Evolutionary conservation across 1,140 invertebrate genomes (phyloP).

Genomic region (Phortica variegata): DNA sequence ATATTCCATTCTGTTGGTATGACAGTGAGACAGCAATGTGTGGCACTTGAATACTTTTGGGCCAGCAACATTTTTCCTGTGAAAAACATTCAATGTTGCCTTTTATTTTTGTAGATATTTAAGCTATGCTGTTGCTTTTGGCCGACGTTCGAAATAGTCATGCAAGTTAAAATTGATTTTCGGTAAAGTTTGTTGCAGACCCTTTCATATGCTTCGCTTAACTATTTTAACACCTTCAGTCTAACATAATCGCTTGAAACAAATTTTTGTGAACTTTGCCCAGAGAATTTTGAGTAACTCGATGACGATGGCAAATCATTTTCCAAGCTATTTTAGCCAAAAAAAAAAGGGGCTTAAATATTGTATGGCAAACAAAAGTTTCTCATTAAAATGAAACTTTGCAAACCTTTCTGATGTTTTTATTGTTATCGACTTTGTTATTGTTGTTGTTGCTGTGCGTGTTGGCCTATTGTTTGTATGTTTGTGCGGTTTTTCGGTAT

Average conservation of each 20-base stretch:
- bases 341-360: no score
- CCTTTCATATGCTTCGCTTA: no score
- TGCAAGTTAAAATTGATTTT: no score
- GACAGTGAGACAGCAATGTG: no score
- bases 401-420: constrained; percentile 25
- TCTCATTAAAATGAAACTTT: constrained; percentile 52
- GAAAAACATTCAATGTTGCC: constrained; percentile 12
- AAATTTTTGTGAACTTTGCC: no score
- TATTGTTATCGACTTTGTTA: constrained; percentile 11
- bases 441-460: constrained; percentile 17
- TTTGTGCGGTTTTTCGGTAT: constrained; percentile 3
- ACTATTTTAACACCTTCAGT: constrained; percentile 18
- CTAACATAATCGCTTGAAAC: constrained; percentile 5
- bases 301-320: no score
- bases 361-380: constrained; percentile 53
- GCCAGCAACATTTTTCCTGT: no score
- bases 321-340: no score
- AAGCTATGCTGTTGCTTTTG: constrained; percentile 21
- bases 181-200: no score
- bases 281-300: no score
- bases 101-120: constrained; percentile 9
- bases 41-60: no score
- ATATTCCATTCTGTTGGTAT: no score
- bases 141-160: background rate
- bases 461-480: constrained; percentile 6